Base-by-base conservation (phyloP, 2,797 vertebrate species). In the Pangasius macronema region DNA sequence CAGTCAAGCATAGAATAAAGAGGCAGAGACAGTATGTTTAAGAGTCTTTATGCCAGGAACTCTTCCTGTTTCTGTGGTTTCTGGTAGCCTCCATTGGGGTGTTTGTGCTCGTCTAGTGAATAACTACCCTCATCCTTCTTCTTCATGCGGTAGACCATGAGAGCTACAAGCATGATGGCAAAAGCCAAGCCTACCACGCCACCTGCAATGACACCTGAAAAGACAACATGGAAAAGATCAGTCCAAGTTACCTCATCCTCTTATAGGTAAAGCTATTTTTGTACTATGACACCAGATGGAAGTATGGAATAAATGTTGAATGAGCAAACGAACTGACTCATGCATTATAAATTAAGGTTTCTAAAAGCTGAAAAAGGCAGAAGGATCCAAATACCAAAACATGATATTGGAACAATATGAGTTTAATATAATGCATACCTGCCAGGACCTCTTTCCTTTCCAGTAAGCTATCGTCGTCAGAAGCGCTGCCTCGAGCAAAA, bases 41-140 rank as follows among this genome's bases (percentile, higher is more conserved):
- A 57, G 24, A 76, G 77, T 85, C 30, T 91, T 96, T 96, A 97
- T 91, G 97, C 97, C 5, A 97, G 96, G 92, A 97, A 97, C 91
- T 97, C 97, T 61, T 96, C 94, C 92, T 97, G 96, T 90, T 94
- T 96, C 87, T 94, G 94, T 90, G 96, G 95, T 92, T 96, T 97
- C 92, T 97, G 96, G 92, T 97, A 97, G 68, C 96, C 96, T 0
- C 95, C 96, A 0, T 96, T 97, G 72, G 96, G 96, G 81, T 96
- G 96, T 61, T 96, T 97, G 1, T 96, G 96, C 89, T 97, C 97
- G 59, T 97, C 96, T 92, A 97, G 90, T 57, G 96, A 95, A 91
- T 97, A 97, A 93, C 96, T 97, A 82, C 97, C 96, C 92, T 97
- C 97, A 0, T 97, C 97, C 91, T 97, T 97, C 91, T 97, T 97